Conservation (phyloP, 2,888 invertebrate species). For the Endomychus coccineus region DNA sequence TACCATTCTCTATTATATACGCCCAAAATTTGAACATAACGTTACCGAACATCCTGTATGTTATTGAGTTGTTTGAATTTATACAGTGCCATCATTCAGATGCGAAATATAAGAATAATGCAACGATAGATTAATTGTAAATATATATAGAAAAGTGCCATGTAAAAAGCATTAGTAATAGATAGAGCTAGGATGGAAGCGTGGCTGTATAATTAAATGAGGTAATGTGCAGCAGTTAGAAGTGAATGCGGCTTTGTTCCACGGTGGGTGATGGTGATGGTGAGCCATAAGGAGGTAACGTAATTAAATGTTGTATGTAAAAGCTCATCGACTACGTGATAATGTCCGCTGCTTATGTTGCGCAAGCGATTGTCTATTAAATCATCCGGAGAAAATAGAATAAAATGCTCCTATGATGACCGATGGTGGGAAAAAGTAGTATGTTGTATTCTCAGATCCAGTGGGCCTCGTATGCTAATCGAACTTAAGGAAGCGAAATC, state of each 20-base stretch:
- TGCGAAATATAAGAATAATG: too few species aligned
- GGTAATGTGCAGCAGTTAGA: slow-evolving; percentile 8
- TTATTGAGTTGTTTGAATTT: too few species aligned
- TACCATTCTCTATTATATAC: too few species aligned
- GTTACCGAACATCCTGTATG: too few species aligned
- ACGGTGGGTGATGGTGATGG: not conserved
- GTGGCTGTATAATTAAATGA: slow-evolving; percentile 12
- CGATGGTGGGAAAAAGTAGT: slow-evolving; percentile 43
- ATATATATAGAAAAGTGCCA: too few species aligned
- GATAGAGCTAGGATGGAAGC: slow-evolving; percentile 6
- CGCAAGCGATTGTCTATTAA: slow-evolving; percentile 41
- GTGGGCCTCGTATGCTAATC: too few species aligned
- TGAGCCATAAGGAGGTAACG: not conserved
- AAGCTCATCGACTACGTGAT: slow-evolving; percentile 33
- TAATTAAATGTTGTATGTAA: slow-evolving; percentile 35
- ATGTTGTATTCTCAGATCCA: slow-evolving; percentile 42
- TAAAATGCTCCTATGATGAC: slow-evolving; percentile 38
- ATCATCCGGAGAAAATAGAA: slow-evolving; percentile 40
- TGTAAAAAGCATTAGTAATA: too few species aligned
- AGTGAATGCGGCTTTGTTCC: slow-evolving; percentile 8
- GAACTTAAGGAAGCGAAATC: too few species aligned
- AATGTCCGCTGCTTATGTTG: slow-evolving; percentile 33
- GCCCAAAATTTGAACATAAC: too few species aligned
- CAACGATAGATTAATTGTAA: too few species aligned
- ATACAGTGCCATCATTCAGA: too few species aligned